These are phyloP conservation scores for Hetaerina titia DNA, from an alignment of 2,888 invertebrate genomes.

Conservation along the genomic window DNA sequence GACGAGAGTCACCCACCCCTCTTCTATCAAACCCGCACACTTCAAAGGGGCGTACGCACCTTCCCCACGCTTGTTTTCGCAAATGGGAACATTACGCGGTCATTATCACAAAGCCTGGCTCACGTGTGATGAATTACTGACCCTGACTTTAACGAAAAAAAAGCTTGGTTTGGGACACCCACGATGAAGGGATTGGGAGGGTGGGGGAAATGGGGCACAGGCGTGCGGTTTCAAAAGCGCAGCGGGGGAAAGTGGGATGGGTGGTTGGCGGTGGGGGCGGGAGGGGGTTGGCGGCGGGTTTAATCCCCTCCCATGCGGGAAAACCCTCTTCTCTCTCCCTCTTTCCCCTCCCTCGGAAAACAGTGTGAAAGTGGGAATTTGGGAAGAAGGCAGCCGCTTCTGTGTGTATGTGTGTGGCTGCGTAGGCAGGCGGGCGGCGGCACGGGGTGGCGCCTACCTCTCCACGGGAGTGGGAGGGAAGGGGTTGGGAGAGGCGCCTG, in stretches of 20 bases:
- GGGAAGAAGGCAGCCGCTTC: background rate
- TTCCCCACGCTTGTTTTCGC: background rate
- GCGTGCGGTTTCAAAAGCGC: too few relatives aligned
- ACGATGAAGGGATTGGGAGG: background rate
- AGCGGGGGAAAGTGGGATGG: too few relatives aligned
- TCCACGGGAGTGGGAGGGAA: background rate
- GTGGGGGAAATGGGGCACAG: background rate
- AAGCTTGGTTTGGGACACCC: background rate
- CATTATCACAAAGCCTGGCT: conserved; percentile 7
- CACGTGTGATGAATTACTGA: background rate
- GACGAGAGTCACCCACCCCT: background rate
- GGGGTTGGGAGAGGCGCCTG: conserved; percentile 14
- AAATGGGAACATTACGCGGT: conserved; percentile 25
- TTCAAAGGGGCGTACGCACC: background rate
- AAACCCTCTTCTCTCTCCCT: background rate
- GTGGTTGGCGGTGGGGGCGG: too few relatives aligned
- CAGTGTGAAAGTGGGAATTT: background rate
- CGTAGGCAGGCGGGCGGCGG: background rate
- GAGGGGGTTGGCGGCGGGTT: background rate
- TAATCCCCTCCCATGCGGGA: background rate
- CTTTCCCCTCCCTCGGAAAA: background rate
- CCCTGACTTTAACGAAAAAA: background rate
- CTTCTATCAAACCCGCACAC: background rate
- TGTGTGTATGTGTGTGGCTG: too few relatives aligned
- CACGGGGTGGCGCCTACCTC: background rate